These are phyloP conservation scores for Drosophila burlai DNA, from an alignment of 1,140 invertebrate species.

Conservation along the genomic window DNA sequence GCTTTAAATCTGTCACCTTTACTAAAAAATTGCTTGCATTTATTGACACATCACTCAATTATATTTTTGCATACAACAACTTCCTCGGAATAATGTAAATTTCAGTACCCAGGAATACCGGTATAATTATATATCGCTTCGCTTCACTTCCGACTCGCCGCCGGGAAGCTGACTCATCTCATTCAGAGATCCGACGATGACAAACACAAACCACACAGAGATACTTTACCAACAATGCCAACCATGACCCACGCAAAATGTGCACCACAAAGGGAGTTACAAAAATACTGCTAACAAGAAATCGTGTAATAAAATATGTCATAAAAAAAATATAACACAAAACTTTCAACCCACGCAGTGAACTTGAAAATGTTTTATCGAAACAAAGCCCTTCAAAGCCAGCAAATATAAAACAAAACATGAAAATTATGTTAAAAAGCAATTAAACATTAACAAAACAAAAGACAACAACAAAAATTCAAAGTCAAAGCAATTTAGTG, in stretches of 20 bases:
- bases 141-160: slow-evolving; percentile 54
- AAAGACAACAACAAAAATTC: slow-evolving; percentile 22
- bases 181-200: slow-evolving; percentile 44
- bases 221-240: slow-evolving; percentile 36
- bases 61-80: slow-evolving; percentile 16
- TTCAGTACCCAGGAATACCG: slow-evolving; percentile 22
- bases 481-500: slow-evolving; percentile 55
- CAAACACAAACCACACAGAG: slow-evolving; percentile 58
- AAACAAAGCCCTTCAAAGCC: slow-evolving; percentile 48
- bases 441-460: slow-evolving; percentile 54
- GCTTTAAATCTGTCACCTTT: too few relatives aligned
- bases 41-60: slow-evolving; percentile 1
- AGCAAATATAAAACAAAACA: slow-evolving; percentile 39
- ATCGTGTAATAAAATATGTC: slow-evolving; percentile 23
- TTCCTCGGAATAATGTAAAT: slow-evolving; percentile 62
- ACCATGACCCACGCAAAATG: slow-evolving; percentile 76
- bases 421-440: slow-evolving; percentile 37
- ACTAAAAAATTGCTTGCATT: neutral
- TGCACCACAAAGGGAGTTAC: slow-evolving; percentile 24
- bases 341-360: slow-evolving; percentile 63
- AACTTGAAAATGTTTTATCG: slow-evolving; percentile 73
- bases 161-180: slow-evolving; percentile 71
- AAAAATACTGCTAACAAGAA: slow-evolving; percentile 2
- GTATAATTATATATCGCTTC: slow-evolving; percentile 35
- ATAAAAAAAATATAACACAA: slow-evolving; percentile 26